A percentile compares a stretch with the other conserved stretches of the same genome.
Conservation (phyloP, 1,140 invertebrate species). For the Drosophila arawakana region DNA sequence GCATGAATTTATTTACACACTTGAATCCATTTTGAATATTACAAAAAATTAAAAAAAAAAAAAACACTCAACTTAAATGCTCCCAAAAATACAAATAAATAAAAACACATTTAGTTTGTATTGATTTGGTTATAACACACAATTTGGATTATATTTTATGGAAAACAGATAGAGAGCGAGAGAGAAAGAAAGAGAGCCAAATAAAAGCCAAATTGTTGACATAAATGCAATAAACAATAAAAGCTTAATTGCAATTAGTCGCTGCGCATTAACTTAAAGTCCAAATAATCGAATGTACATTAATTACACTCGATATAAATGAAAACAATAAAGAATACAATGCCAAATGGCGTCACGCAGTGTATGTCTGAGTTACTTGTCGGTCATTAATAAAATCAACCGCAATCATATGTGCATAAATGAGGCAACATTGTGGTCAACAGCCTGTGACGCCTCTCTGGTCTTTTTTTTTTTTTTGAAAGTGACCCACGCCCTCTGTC, state of each 20-base stretch:
- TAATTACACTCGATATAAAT: conserved; percentile 45
- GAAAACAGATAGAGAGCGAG: conserved; percentile 16
- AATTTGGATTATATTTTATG: conserved; percentile 26
- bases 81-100: conserved; percentile 51
- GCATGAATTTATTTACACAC: conserved; percentile 69
- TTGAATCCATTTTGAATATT: conserved; percentile 66
- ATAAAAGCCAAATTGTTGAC: conserved; percentile 39
- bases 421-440: conserved; percentile 29
- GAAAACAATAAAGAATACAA: not conserved
- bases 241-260: conserved; percentile 71
- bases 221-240: conserved; percentile 18
- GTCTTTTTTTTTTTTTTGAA: conserved; percentile 2
- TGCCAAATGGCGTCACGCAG: conserved; percentile 12
- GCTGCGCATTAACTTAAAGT: conserved; percentile 26
- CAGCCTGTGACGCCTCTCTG: not conserved
- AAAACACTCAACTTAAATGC: not conserved
- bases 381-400: conserved; percentile 46
- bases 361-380: conserved; percentile 29
- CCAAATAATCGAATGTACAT: conserved; percentile 60
- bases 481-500: not conserved
- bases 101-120: conserved; percentile 40
- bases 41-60: not conserved
- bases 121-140: conserved; percentile 8
- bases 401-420: conserved; percentile 42
- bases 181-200: conserved; percentile 29